These are phyloP conservation scores for Eudyptes chrysolophus DNA, from an alignment of 2,113 vertebrate genomes.

Conservation along the genomic window DNA sequence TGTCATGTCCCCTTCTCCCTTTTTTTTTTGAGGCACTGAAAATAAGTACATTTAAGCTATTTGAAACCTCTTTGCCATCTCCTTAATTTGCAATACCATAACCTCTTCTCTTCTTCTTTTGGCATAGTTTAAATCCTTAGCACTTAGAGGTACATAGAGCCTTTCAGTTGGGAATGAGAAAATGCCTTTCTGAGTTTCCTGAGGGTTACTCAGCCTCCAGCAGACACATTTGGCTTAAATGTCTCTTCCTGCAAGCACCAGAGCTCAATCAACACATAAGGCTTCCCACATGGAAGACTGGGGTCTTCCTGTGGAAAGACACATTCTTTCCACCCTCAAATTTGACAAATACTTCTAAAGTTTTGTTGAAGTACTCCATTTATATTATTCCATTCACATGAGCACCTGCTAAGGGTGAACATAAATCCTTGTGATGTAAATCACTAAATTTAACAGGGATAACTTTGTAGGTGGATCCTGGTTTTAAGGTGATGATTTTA, in stretches of 20 bases:
- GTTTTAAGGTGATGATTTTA: background rate
- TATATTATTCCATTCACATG: background rate
- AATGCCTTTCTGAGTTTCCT: background rate
- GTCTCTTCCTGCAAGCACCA: background rate
- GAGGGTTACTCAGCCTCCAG: background rate
- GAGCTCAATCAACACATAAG: background rate
- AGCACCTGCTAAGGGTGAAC: background rate
- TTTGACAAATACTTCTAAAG: background rate
- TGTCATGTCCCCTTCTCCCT: background rate
- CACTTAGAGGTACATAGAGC: background rate
- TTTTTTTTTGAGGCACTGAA: background rate
- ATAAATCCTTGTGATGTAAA: background rate
- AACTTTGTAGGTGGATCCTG: background rate
- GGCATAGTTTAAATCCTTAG: background rate
- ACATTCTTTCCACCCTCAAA: background rate
- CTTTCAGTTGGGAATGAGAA: background rate
- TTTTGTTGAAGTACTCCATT: background rate
- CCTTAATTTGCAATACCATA: background rate
- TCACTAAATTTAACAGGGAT: background rate
- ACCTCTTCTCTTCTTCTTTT: background rate
- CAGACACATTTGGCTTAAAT: background rate
- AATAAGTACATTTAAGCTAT: background rate
- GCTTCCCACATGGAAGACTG: background rate
- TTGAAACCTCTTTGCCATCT: background rate
- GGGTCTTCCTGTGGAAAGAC: background rate